phyloP scores from a whole-genome alignment of 2,113 vertebrate genomes.

The Fukomys damarensis region DNA sequence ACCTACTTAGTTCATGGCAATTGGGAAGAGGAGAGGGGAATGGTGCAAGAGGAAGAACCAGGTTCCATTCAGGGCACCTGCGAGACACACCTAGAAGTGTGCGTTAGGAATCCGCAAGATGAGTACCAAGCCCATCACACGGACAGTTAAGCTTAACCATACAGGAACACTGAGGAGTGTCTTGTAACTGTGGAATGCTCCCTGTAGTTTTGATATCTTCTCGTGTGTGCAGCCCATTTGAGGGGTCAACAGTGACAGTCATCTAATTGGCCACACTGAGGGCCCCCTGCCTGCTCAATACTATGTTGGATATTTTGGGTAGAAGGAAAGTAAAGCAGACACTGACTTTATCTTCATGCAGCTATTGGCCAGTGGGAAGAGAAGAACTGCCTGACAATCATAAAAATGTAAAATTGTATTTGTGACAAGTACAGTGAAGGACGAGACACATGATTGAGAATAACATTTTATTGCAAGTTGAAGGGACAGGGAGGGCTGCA shows the following conservation, averaged over 20 bases:
- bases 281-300: not conserved
- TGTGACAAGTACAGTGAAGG: not conserved
- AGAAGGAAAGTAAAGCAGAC: not conserved
- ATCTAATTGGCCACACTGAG: accelerated
- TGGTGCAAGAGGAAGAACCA: not conserved
- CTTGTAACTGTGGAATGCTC: not conserved
- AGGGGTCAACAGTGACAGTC: not conserved
- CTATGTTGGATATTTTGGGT: accelerated
- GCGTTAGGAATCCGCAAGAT: too few relatives aligned
- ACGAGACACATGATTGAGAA: not conserved
- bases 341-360: not conserved
- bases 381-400: not conserved
- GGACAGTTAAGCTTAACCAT: not conserved
- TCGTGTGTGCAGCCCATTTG: not conserved
- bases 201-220: not conserved
- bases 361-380: not conserved
- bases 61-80: too few relatives aligned
- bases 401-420: not conserved
- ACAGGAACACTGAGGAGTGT: not conserved
- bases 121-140: not conserved
- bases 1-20: not conserved
- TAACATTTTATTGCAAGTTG: not conserved
- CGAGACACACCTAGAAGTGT: not conserved
- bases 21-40: not conserved
- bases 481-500: not conserved